Evolutionary conservation across 2,113 vertebrate genomes (phyloP).

Genomic region (Manacus vitellinus): DNA sequence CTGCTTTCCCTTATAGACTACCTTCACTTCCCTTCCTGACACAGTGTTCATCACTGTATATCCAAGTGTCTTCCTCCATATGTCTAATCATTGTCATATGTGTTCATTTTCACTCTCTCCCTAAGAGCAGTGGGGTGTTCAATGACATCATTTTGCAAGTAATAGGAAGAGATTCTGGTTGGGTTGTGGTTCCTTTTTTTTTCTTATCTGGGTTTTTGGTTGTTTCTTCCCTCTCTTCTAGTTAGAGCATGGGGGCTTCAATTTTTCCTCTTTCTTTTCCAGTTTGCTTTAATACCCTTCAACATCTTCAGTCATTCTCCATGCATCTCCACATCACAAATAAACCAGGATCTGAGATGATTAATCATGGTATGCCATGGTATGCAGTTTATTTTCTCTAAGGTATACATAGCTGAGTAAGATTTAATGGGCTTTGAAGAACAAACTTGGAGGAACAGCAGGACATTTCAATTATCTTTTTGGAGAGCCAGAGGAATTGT

Average conservation of each 20-base stretch:
- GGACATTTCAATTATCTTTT: slow-evolving; percentile 3
- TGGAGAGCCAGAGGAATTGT: neutral
- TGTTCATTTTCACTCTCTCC: neutral
- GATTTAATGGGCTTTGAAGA: slow-evolving; percentile 22
- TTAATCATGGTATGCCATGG: neutral
- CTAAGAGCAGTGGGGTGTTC: neutral
- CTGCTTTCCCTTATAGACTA: neutral
- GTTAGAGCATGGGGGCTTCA: neutral
- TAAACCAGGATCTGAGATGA: neutral
- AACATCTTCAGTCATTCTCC: neutral
- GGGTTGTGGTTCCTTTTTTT: neutral
- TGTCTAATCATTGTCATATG: neutral
- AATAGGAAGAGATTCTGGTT: neutral
- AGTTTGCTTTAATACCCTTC: slow-evolving; percentile 5
- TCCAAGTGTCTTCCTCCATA: neutral
- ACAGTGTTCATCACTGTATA: neutral
- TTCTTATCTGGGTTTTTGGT: neutral
- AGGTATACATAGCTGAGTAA: neutral
- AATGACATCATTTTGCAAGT: neutral
- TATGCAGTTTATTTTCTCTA: slow-evolving; percentile 17
- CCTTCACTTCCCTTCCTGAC: neutral
- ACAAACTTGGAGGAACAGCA: neutral
- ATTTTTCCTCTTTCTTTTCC: slow-evolving; percentile 9
- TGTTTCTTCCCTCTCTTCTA: neutral
- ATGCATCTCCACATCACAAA: neutral